These are phyloP conservation scores for Calliopum simillimum DNA, from an alignment of 2,888 invertebrate genomes.

Conservation along the genomic window DNA sequence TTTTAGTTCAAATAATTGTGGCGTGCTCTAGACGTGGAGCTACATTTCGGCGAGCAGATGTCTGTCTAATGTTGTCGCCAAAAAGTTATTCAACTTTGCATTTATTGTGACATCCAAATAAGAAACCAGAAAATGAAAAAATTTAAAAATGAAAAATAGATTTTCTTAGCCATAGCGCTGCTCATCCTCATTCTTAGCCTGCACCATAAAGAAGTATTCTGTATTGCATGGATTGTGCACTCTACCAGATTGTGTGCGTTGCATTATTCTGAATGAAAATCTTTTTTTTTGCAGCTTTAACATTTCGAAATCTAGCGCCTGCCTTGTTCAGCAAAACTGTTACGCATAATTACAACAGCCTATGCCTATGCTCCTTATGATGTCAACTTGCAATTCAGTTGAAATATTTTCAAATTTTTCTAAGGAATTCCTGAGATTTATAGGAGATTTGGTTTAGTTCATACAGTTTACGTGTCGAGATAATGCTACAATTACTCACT, in stretches of 20 bases:
- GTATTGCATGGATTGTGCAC: no score
- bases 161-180: no score
- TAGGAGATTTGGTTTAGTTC: not conserved
- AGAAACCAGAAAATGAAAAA: no score
- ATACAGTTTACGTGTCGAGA: no score
- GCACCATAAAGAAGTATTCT: no score
- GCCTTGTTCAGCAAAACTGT: slow-evolving; percentile 2
- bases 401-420: slow-evolving; percentile 2
- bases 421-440: slow-evolving; percentile 13
- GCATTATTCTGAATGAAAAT: slow-evolving; percentile 27
- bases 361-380: not conserved
- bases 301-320: not conserved
- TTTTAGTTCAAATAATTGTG: slow-evolving; percentile 15
- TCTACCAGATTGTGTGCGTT: no score
- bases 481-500: no score
- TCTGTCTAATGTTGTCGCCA: slow-evolving; percentile 29
- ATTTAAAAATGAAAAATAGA: no score
- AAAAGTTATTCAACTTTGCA: slow-evolving; percentile 35
- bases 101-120: not conserved
- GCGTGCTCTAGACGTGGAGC: not conserved
- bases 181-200: no score
- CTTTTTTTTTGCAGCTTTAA: not conserved
- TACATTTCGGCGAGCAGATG: slow-evolving; percentile 17
- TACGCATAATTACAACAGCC: slow-evolving; percentile 26
- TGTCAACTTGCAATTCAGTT: slow-evolving; percentile 10